Evolutionary conservation across 2,797 vertebrate genomes (phyloP), one percentile per base, ranked within the genome.

Genomic region (Poeciliopsis turneri): DNA sequence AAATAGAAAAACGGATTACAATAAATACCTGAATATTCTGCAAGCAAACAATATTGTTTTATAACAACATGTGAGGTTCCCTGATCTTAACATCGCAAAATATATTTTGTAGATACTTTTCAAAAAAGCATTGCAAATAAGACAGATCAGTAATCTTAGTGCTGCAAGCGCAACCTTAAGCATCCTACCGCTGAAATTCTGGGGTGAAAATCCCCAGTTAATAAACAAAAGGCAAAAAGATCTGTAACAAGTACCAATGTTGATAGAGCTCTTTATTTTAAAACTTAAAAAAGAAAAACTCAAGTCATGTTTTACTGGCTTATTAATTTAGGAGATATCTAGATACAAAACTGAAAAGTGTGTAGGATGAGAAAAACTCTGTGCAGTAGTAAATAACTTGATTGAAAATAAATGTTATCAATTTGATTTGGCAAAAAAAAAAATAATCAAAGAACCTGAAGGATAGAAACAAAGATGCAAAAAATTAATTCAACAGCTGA

Each of bases 1-100:
- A 70, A 30, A 57, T 18, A 53, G 66, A 55, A 43, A 28, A 45
- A 77, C 25, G 36, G 66, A 57, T 71, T 71, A 23, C 69, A 71
- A 57, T 33, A 71, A 70, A 69, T 28, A 55, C 47, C 36, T 25
- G 59, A 76, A 66, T 49, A 66, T 66, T 49, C 57, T 47, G 28
- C 4, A 64, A 64, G 57, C 43, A 64, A 75, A 47, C 39, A 61
- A 61, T 28, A 36, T 43, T 16, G 23, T 61, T 59, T 59, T 57
- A 57, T 28, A 57, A 57, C 16, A 33, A 15, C 49, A 25, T 25
- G 23, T 15, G 36, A 25, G 5, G 33, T 73, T 39, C 33, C 33
- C 72, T 55, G 72, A 55, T 23, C 72, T 41, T 41, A 73, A 74
- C 72, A 55, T 49, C 2, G 23, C 28, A 43, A 49, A 49, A 49